Evolutionary conservation across 2,113 vertebrate genomes (phyloP), one percentile per base, ranked within the genome.

Genomic region (Macroglossus sobrinus): DNA sequence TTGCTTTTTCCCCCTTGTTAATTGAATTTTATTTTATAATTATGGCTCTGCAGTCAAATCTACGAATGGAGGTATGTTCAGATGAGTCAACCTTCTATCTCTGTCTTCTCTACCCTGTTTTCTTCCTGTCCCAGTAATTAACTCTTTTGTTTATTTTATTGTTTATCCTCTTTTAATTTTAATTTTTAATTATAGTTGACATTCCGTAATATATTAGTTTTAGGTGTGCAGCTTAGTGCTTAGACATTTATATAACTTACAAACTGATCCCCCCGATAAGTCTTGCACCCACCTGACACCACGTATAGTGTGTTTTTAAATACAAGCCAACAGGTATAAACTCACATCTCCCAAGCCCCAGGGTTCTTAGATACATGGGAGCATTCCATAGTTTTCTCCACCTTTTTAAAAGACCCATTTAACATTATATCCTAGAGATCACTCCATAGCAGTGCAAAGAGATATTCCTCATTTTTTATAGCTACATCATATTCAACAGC

Each of bases 1-100:
- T 81, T 53, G 68, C 57, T 82, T 69, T 71, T 10, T 24, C 13
- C 6, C 57, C 57, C 40, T 33, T 72, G 47, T 82, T 47, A 40
- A 72, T 40, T 94, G 59, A 82, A 66, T 89, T 72, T 38, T 82
- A 22, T 81, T 89, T 64, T 43, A 53, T 94, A 82, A 89, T 74
- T 71, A 24, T 50, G 24, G 55, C 66, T 94, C 45, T 40, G 12
- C 84, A 57, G 47, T 75, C 26, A 84, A 33, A 26, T 84, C 47
- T 57, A 55, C 55, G 47, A 40, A 38, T 12, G 16, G 55, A 59
- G 69, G 40, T 61, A 79, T 71, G 33, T 79, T 79, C 55, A 61
- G 53, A 35, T 82, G 75, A 64, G 24, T 66, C 24, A 26, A 47
- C 45, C 24, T 75, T 93, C 57, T 87, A 0, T 84, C 40, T 84